Percentiles rank a stretch among this genome's conserved stretches.
These are phyloP conservation scores for Drosophila subobscura DNA, from an alignment of 1,140 invertebrate genomes.

Conservation along the genomic window DNA sequence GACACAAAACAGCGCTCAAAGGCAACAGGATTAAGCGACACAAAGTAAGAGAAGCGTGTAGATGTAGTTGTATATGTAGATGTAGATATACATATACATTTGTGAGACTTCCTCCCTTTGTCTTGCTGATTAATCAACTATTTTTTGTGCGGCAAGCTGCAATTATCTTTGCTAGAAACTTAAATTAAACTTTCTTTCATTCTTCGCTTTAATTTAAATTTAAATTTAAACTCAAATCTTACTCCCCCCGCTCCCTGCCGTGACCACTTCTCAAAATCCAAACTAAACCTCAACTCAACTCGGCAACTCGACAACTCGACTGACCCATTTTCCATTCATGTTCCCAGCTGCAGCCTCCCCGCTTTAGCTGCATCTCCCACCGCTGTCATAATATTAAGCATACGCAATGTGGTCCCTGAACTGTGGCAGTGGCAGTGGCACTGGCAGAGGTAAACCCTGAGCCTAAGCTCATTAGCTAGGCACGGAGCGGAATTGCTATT, in stretches of 20 bases:
- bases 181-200: no score
- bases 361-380: constrained; percentile 1
- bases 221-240: constrained; percentile 21
- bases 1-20: constrained; percentile 23
- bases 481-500: constrained; percentile 48
- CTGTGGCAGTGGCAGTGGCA: not conserved
- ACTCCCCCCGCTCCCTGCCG: not conserved
- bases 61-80: not conserved
- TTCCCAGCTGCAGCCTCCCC: no score
- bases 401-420: constrained; percentile 45
- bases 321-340: constrained; percentile 44
- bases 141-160: no score
- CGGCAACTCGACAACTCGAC: constrained; percentile 22
- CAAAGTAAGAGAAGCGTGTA: constrained; percentile 25
- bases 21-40: constrained; percentile 33
- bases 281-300: constrained; percentile 15
- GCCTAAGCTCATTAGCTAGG: constrained; percentile 68
- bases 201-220: constrained; percentile 8
- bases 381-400: constrained; percentile 51
- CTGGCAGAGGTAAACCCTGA: constrained; percentile 39
- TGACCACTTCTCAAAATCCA: constrained; percentile 34
- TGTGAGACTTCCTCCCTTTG: constrained; percentile 5
- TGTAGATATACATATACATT: constrained; percentile 2
- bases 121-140: constrained; percentile 10
- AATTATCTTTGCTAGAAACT: no score